These are phyloP conservation scores for Drosophila ercepeae DNA, from an alignment of 1,140 invertebrate species.

Conservation along the genomic window DNA sequence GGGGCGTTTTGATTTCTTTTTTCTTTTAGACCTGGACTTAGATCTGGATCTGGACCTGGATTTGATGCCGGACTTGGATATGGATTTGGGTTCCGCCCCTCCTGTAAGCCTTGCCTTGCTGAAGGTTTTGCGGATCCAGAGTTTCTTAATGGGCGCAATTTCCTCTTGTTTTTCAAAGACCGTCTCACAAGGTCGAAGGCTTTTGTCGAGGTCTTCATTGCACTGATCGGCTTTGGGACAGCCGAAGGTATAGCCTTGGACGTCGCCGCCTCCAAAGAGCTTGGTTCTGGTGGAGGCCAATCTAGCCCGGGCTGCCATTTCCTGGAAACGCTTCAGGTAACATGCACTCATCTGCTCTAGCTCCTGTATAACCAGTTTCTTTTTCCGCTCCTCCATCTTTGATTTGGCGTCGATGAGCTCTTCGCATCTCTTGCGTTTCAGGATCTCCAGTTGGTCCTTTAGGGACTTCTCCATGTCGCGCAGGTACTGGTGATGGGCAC, in stretches of 20 bases:
- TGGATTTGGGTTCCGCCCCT: too few species aligned
- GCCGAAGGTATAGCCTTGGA: neutral
- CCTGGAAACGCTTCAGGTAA: constrained; percentile 36
- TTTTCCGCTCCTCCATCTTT: neutral
- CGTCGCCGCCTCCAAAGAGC: constrained; percentile 7
- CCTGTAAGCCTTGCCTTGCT: neutral
- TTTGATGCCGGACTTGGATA: neutral
- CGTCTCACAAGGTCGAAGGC: neutral
- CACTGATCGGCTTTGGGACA: neutral
- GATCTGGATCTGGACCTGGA: neutral
- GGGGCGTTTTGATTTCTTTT: neutral
- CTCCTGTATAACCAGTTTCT: constrained; percentile 24
- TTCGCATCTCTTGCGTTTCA: constrained; percentile 20
- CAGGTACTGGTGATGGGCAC: constrained; percentile 30
- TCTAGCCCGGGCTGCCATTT: constrained; percentile 38
- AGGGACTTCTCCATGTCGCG: constrained; percentile 53
- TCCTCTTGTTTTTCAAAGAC: neutral
- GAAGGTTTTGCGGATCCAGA: neutral
- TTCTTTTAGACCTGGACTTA: neutral
- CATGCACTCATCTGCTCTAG: constrained; percentile 37
- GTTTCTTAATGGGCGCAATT: neutral
- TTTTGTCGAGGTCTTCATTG: neutral
- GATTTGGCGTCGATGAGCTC: constrained; percentile 1
- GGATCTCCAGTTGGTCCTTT: neutral
- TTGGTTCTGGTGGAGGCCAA: constrained; percentile 29